A percentile compares a stretch with the other conserved stretches of the same genome.
Conservation (phyloP, 92 coral and sea anemone species). For the Blastomussa wellsi region DNA sequence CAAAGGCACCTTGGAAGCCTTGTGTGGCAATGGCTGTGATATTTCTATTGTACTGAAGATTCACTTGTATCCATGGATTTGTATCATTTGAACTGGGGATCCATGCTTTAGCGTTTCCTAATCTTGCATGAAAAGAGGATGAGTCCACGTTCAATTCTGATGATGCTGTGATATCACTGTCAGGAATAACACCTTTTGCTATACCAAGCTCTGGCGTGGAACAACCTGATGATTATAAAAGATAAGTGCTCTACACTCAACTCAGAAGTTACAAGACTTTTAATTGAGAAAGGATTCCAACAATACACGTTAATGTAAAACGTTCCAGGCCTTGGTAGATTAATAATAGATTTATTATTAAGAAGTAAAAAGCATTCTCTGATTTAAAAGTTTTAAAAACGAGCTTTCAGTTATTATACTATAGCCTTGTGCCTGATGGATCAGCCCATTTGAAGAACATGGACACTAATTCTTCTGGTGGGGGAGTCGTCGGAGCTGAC, state of each 20-base stretch:
- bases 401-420: too few relatives aligned
- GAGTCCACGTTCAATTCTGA: conserved; percentile 37
- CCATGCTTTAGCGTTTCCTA: conserved; percentile 63
- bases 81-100: conserved; percentile 32
- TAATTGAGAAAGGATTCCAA: too few relatives aligned
- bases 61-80: conserved; percentile 69
- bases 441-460: too few relatives aligned
- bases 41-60: conserved; percentile 41
- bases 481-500: too few relatives aligned
- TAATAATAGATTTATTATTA: too few relatives aligned
- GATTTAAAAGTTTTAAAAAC: too few relatives aligned
- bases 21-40: conserved; percentile 72
- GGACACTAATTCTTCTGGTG: too few relatives aligned
- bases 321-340: too few relatives aligned
- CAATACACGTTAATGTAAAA: too few relatives aligned
- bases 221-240: conserved; percentile 7
- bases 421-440: too few relatives aligned
- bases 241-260: too few relatives aligned
- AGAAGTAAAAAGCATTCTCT: neutral
- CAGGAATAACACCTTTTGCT: conserved; percentile 55
- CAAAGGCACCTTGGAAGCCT: conserved; percentile 55
- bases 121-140: conserved; percentile 55
- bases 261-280: too few relatives aligned
- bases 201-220: conserved; percentile 53
- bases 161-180: conserved; percentile 61